Percentiles rank a stretch among this genome's conserved stretches.
phyloP scores from a whole-genome alignment of 2,113 vertebrate species.

The Eleginops maclovinus region DNA sequence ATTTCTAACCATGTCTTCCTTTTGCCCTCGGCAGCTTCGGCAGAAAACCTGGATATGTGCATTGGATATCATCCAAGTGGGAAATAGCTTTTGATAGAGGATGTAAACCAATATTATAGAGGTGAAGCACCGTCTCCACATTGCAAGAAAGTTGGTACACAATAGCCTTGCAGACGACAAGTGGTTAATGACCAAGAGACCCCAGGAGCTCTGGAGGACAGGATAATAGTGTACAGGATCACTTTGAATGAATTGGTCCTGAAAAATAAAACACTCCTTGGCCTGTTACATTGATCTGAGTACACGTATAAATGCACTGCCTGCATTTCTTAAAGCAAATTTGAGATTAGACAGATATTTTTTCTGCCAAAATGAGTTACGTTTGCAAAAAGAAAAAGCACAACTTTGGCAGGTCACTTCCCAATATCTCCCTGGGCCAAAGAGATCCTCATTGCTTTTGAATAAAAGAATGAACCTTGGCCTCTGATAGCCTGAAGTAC shows the following conservation, averaged over 20 bases:
- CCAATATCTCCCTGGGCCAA: neutral
- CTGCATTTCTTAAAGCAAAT: too few relatives aligned
- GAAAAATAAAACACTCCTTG: neutral
- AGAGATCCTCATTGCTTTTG: neutral
- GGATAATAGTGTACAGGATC: neutral
- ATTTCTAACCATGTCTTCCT: conserved; percentile 26
- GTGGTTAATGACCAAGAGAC: conserved; percentile 17
- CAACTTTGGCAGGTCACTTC: conserved; percentile 9
- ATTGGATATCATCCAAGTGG: neutral
- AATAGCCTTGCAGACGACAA: neutral
- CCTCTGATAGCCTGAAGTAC: neutral
- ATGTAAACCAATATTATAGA: conserved; percentile 33
- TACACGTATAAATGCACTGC: neutral
- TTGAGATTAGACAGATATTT: neutral
- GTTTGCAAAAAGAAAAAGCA: neutral
- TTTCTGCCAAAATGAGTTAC: neutral
- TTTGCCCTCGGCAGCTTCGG: neutral
- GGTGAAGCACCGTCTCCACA: conserved; percentile 14
- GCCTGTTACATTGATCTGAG: neutral
- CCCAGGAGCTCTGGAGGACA: neutral
- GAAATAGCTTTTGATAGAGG: conserved; percentile 29
- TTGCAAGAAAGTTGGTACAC: neutral
- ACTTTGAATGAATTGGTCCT: conserved; percentile 3
- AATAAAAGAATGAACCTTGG: conserved; percentile 11
- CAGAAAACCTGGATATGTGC: conserved; percentile 5